phyloP scores from a whole-genome alignment of 2,888 invertebrate species.

The Lepidochitona cinerea region DNA sequence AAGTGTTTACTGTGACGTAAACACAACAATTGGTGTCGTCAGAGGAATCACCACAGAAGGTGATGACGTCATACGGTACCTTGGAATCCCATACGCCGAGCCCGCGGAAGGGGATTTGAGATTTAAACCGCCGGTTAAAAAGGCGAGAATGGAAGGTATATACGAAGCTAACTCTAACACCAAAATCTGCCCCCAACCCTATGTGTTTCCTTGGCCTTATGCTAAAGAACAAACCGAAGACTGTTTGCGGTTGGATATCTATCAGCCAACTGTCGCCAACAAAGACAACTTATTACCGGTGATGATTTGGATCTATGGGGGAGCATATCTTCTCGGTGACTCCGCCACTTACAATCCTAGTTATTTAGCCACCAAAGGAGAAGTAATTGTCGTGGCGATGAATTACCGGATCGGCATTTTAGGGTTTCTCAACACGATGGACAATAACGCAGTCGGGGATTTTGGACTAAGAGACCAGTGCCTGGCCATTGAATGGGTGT shows the following conservation, averaged over 20 bases:
- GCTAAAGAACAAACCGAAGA: constrained; percentile 18
- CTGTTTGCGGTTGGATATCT: constrained; percentile 16
- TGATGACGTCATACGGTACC: background rate
- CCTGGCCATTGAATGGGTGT: background rate
- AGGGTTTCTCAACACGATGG: constrained; percentile 12
- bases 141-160: constrained; percentile 9
- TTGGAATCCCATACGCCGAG: background rate
- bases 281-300: background rate
- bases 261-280: background rate
- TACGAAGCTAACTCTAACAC: constrained; percentile 13
- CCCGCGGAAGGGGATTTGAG: background rate
- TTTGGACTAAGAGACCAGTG: background rate
- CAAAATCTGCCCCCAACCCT: constrained; percentile 10
- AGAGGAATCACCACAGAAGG: background rate
- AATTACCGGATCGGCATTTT: background rate
- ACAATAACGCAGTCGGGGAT: background rate
- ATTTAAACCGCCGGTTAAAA: background rate
- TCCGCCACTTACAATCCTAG: constrained; percentile 10
- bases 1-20: too few relatives aligned
- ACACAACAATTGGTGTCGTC: background rate
- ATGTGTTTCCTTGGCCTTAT: constrained; percentile 20
- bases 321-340: constrained; percentile 12
- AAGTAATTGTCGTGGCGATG: background rate
- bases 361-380: background rate
- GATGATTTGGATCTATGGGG: constrained; percentile 19